These are phyloP conservation scores for Asobara japonica DNA, from an alignment of 1,140 invertebrate genomes.

Conservation along the genomic window DNA sequence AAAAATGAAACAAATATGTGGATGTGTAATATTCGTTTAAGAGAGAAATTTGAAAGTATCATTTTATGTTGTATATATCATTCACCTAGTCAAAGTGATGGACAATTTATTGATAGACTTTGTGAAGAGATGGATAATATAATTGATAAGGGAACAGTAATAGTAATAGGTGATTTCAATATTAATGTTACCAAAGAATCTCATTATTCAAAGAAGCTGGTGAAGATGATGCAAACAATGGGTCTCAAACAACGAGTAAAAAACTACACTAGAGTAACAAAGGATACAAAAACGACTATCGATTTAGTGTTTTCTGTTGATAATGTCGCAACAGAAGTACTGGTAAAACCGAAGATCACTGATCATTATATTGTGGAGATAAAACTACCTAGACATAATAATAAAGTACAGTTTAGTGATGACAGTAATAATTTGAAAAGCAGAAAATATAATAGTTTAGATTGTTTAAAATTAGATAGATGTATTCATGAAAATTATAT, in stretches of 20 bases:
- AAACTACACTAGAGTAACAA: neutral
- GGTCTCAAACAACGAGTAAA: conserved; percentile 23
- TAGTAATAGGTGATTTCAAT: too few relatives aligned
- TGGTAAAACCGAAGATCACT: conserved; percentile 7
- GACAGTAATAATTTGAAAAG: too few relatives aligned
- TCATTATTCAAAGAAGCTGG: neutral
- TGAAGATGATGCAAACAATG: neutral
- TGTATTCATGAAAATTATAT: too few relatives aligned
- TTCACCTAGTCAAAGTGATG: conserved; percentile 11
- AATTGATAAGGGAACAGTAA: conserved; percentile 10
- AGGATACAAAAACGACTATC: too few relatives aligned
- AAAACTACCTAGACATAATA: neutral
- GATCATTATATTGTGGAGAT: neutral
- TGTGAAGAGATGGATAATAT: neutral
- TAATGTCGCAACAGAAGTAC: neutral
- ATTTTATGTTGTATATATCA: conserved; percentile 10
- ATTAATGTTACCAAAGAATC: too few relatives aligned
- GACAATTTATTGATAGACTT: conserved; percentile 17
- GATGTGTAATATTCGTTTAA: neutral
- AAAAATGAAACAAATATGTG: neutral
- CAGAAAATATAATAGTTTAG: neutral
- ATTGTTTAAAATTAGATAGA: too few relatives aligned
- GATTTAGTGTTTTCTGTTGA: conserved; percentile 27
- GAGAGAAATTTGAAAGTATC: neutral
- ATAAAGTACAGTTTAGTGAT: neutral